Base-by-base conservation (phyloP, 2,888 invertebrate genomes). In the Lycia hirtaria region DNA sequence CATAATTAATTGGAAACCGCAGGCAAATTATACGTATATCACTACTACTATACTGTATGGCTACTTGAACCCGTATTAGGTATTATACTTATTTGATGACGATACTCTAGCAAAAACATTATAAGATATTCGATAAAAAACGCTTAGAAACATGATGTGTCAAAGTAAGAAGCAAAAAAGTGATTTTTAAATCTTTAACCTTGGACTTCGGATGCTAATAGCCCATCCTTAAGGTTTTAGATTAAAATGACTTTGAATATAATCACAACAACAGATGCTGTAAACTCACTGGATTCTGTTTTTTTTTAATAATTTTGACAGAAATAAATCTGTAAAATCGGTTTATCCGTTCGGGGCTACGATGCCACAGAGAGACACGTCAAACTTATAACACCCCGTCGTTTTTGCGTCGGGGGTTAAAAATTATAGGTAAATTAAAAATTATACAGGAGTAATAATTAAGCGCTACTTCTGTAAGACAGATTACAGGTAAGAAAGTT, bases 101-200 rank as follows among this genome's bases (percentile, higher is more conserved):
- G 33, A 20, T 26, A 33, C 10, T 2, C 7, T 3, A 5, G 30
- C 48, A 55, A 56, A 56, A 55, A 20, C 19, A 0, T 26, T 1
- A 15, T 20, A 47, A 15, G 17, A 49, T 37, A 43, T 35, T 44
- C 49, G 22, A 49, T 17, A 56, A 50, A 44, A 41, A 56, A 49
- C 35, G 17, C 35, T 22, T 30, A 17, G 32, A 40, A 24, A 17
- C 32, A 47, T 45, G 40, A 47, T 45, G 40, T 56, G 56, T 51
- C 51, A 37, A 40, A 45, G 45, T 45, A 15, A 26, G 24, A 22
- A 40, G 28, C 45, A 56, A 56, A 56, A 56, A 51, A 56, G 32
- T 15, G 33, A 47, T 51, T 56, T 55, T 56, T 40, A 10, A 56
- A 44, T 56, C 10, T 22, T 10, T 41, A 51, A 28, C 56, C 56